Evolutionary conservation across 1,140 invertebrate genomes (phyloP), one percentile per base, ranked within the genome.

Genomic region (Microplitis demolitor): DNA sequence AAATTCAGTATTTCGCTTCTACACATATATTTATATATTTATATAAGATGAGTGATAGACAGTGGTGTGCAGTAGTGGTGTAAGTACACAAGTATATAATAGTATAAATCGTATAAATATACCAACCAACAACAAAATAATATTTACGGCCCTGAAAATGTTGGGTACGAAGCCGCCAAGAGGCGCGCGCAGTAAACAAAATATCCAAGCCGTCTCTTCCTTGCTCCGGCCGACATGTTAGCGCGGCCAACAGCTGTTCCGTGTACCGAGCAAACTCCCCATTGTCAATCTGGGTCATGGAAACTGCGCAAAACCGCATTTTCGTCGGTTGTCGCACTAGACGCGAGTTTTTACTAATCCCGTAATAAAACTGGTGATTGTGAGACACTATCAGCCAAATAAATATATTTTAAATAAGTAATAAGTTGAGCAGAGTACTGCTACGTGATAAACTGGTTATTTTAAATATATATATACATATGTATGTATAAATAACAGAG

Each of bases 241-340:
- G 78, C 79, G 79, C 79, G 77, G 78, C 82, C 80, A 84, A 84
- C 84, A 85, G 85, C 83, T 85, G 84, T 87, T 87, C 86, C 84
- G 76, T 79, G 80, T 79, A 79, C 78, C 84, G 86, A 85, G 80
- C 86, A 75, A 86, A 86, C 84, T 84, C 84, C 84, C 84, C 83
- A 80, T 79, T 72, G 62, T 61, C 74, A 83, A 86, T 87, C 83
- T 87, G 84, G 85, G 86, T 87, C 86, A 87, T 82, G 84, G 82
- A 80, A 85, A 87, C 84, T 87, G 86, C 86, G 85, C 83, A 85
- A 85, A 84, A 83, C 74, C 73, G 74, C 69, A 74, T 72, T 68
- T 74, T 69, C 64, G 71, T 71, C 68, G 72, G 72, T 74, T 66
- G 70, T 66, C 71, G 68, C 76, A 67, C 70, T 71, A 71, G 71